phyloP scores from a whole-genome alignment of 1,140 invertebrate species.

The Drosophila nigrodunni region DNA sequence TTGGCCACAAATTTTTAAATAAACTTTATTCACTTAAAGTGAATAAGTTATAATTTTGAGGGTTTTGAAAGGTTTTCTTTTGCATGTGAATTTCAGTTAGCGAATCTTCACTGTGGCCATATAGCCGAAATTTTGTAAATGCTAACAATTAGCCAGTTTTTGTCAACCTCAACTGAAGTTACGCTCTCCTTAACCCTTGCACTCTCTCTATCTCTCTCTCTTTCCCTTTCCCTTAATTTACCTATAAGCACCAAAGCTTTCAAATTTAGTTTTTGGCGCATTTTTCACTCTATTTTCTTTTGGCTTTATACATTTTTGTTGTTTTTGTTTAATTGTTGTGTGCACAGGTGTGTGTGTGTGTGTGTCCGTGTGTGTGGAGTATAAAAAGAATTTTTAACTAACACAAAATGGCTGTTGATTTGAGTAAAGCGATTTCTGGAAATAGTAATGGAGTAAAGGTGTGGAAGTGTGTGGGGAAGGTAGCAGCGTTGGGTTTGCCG shows the following conservation, averaged over 20 bases:
- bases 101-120: no score
- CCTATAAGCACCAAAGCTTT: slow-evolving; percentile 37
- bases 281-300: slow-evolving; percentile 37
- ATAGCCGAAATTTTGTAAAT: not conserved
- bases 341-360: slow-evolving; percentile 27
- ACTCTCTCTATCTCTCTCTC: not conserved
- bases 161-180: slow-evolving; percentile 1
- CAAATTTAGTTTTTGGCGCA: slow-evolving; percentile 72
- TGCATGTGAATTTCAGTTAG: no score
- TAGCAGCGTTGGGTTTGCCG: not conserved
- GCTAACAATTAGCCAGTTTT: slow-evolving; percentile 10
- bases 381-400: slow-evolving; percentile 83
- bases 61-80: no score
- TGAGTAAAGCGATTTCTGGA: slow-evolving; percentile 43
- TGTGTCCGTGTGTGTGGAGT: slow-evolving; percentile 20
- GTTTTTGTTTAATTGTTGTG: slow-evolving; percentile 25
- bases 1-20: no score
- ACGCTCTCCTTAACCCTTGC: no score
- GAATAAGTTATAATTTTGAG: no score
- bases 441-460: not conserved
- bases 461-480: not conserved
- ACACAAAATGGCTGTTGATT: slow-evolving; percentile 77
- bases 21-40: no score
- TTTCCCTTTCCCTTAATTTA: not conserved
- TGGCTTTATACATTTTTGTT: slow-evolving; percentile 4